Percentiles rank a stretch among this genome's conserved stretches.
phyloP scores from a whole-genome alignment of 2,888 invertebrate species.

The Pardosa pseudoannulata region DNA sequence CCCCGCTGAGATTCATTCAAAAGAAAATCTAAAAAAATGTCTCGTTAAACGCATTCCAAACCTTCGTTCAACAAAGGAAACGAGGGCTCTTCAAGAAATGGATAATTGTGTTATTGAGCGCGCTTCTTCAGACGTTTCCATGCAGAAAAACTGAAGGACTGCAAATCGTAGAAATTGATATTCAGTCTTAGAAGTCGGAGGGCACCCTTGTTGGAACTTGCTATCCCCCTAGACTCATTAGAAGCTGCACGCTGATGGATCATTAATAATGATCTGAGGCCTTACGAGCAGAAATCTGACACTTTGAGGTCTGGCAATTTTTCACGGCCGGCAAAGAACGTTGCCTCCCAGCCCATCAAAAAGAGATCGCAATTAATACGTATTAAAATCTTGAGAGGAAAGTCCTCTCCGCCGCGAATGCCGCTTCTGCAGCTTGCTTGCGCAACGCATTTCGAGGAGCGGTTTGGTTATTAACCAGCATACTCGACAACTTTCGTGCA shows the following conservation, averaged over 20 bases:
- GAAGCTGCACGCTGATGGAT: constrained; percentile 60
- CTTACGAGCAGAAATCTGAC: constrained; percentile 70
- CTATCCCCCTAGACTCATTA: constrained; percentile 62
- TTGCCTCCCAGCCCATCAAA: constrained; percentile 63
- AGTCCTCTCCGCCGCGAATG: constrained; percentile 34
- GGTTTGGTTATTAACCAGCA: constrained; percentile 57
- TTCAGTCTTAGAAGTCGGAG: constrained; percentile 42
- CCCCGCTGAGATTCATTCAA: constrained; percentile 45
- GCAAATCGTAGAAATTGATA: constrained; percentile 61
- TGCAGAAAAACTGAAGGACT: constrained; percentile 40
- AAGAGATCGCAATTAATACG: constrained; percentile 70
- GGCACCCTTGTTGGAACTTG: constrained; percentile 34
- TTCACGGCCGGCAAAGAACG: constrained; percentile 63
- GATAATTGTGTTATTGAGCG: constrained; percentile 70
- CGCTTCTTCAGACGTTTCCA: constrained; percentile 22
- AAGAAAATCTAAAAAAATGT: constrained; percentile 36
- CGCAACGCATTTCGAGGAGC: constrained; percentile 59
- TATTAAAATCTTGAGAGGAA: constrained; percentile 67
- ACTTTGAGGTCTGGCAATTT: constrained; percentile 69
- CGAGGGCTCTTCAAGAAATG: constrained; percentile 47
- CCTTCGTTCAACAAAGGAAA: constrained; percentile 49
- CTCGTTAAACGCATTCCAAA: constrained; percentile 27
- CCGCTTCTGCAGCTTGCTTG: constrained; percentile 19
- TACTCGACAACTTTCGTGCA: constrained; percentile 27
- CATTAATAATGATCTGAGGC: constrained; percentile 66